Percentiles rank a stretch among this genome's conserved stretches.
Evolutionary conservation across 2,888 invertebrate genomes (phyloP).

Genomic region (Melanchra persicariae): DNA sequence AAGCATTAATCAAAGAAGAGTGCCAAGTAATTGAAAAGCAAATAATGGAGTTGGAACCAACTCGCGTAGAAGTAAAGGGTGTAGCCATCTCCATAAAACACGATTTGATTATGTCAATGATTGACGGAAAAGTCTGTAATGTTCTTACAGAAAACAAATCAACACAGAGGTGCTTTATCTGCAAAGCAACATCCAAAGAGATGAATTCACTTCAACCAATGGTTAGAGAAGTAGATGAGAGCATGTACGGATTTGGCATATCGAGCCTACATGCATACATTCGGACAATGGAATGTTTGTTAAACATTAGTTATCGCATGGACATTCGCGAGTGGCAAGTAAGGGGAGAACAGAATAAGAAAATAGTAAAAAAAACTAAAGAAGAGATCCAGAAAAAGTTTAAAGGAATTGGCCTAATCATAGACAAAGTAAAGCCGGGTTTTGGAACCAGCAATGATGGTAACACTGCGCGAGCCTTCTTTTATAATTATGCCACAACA

Average conservation of each 20-base stretch:
- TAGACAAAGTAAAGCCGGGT: no score
- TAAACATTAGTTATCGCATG: constrained; percentile 6
- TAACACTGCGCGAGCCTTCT: no score
- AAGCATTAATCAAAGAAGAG: no score
- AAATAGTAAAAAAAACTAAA: no score
- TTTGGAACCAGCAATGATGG: no score
- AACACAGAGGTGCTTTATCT: constrained; percentile 1
- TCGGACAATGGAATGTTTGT: constrained; percentile 2
- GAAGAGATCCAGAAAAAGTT: no score
- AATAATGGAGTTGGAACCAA: no score
- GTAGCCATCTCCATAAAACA: constrained; percentile 4
- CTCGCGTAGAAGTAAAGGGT: not conserved
- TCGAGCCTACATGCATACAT: constrained; percentile 2
- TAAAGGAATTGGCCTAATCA: no score
- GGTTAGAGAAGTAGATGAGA: not conserved
- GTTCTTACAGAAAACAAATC: constrained; percentile 8
- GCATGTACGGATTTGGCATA: not conserved
- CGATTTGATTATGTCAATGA: not conserved
- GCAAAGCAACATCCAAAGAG: not conserved
- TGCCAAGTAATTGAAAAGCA: not conserved
- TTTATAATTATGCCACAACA: no score
- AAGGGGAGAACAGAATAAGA: no score
- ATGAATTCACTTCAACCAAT: not conserved
- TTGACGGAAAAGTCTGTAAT: constrained; percentile 8
- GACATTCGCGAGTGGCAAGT: constrained; percentile 3